Percentiles rank a stretch among this genome's conserved stretches.
phyloP scores from a whole-genome alignment of 2,113 vertebrate genomes.

The Apodemus speciosus region DNA sequence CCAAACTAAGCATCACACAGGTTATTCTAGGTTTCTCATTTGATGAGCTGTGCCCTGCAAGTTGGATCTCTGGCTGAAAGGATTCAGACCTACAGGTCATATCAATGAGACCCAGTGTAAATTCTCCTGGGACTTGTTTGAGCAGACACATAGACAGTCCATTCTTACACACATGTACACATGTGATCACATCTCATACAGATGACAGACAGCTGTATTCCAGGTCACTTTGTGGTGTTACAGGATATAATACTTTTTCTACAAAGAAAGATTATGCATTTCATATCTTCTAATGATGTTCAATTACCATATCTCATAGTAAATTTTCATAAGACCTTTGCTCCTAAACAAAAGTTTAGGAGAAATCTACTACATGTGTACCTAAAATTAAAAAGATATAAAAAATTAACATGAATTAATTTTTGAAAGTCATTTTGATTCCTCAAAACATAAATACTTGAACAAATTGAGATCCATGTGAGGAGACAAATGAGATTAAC shows the following conservation, averaged over 20 bases:
- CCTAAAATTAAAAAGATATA: background rate
- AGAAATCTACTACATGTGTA: background rate
- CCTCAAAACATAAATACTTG: background rate
- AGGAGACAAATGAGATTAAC: background rate
- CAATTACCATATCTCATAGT: background rate
- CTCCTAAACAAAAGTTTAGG: background rate
- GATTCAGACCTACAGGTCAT: background rate
- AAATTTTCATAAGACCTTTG: background rate
- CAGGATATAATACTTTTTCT: background rate
- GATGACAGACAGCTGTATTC: background rate
- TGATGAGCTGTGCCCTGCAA: rapidly evolving
- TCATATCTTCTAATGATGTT: background rate
- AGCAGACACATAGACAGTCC: background rate
- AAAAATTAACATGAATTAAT: background rate
- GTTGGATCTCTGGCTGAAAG: background rate
- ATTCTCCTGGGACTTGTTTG: background rate
- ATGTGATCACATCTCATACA: background rate
- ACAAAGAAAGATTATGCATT: background rate
- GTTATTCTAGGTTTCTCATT: background rate
- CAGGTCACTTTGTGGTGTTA: background rate
- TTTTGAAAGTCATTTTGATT: background rate
- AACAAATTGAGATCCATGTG: background rate
- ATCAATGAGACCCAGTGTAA: background rate
- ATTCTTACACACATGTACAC: background rate
- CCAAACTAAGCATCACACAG: background rate